Base-by-base conservation (phyloP, 1,140 invertebrate species). In the Pectinophora gossypiella region DNA sequence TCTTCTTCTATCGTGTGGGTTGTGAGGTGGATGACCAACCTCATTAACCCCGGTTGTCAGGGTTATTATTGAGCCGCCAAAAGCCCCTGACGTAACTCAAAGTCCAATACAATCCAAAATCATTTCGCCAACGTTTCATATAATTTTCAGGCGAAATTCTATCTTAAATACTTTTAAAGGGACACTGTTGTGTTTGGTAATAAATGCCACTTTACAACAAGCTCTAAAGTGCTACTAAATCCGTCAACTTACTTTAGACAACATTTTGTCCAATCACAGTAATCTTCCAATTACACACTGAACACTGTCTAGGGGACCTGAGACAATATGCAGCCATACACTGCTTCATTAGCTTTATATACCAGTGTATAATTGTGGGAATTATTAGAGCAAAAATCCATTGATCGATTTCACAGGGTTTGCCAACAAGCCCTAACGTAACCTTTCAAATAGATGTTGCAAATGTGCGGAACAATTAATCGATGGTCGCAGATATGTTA, bases 311-410 rank as follows among this genome's bases (percentile, higher is more conserved):
- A 27, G 51, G n/a, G 42, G n/a, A 54, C 21, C 56, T 23, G 36
- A 61, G 54, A 72, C 63, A 70, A 66, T 60, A 81, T 74, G 72
- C 50, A 48, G 48, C 10, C 35, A 10, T 57, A 45, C 51, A 61
- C 45, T 50, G 38, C 27, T 54, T 66, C 72, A 69, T 73, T 74
- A 71, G 18, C 69, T 70, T 73, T 85, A 76, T 86, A 86, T 80
- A 86, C 12, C 59, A 68, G 56, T 54, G 65, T 59, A 69, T 81
- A 77, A 85, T 82, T 77, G 82, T 85, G 80, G 80, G 82, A 85
- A 84, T 71, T 79, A 73, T 75, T 72, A 57, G 75, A 76, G 76
- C 76, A 84, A 85, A 85, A 85, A 80, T 75, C 60, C 62, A 69
- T 72, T 72, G 73, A 75, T 72, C 70, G 64, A 77, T 77, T 81